phyloP scores from a whole-genome alignment of 2,888 invertebrate genomes.

The Cepaea hortensis region DNA sequence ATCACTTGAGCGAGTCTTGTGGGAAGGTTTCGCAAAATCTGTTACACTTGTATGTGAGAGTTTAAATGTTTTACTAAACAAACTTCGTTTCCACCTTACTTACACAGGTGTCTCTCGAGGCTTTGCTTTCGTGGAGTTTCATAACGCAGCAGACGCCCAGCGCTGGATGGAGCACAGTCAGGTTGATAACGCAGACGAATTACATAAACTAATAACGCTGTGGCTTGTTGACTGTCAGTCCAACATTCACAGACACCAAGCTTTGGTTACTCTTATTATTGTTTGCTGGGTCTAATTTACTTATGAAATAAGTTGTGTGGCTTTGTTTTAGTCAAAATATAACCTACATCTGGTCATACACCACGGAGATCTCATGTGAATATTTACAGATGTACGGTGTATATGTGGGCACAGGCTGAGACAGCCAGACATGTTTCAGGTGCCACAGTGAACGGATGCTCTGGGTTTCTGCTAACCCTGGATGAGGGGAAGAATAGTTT shows the following conservation, averaged over 20 bases:
- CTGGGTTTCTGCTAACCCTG: too few relatives aligned
- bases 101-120: constrained; percentile 88
- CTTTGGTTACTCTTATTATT: constrained; percentile 33
- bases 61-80: constrained; percentile 52
- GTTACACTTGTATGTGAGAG: constrained; percentile 28
- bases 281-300: constrained; percentile 13
- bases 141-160: constrained; percentile 89
- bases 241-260: constrained; percentile 15
- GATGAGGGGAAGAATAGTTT: too few relatives aligned
- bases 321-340: not conserved
- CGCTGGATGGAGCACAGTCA: constrained; percentile 94
- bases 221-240: constrained; percentile 23
- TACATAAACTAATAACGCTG: constrained; percentile 16
- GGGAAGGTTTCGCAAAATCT: constrained; percentile 9
- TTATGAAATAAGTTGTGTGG: not conserved
- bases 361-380: not conserved
- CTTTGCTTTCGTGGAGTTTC: constrained; percentile 96
- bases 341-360: not conserved
- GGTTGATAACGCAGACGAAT: constrained; percentile 78
- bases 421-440: too few relatives aligned
- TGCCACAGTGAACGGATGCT: too few relatives aligned
- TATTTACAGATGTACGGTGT: not conserved
- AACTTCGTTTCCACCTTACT: constrained; percentile 53
- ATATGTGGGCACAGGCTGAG: not conserved
- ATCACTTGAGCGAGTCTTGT: not conserved